These are phyloP conservation scores for Schizotus pectinicornis DNA, from an alignment of 2,888 invertebrate genomes.

Conservation along the genomic window DNA sequence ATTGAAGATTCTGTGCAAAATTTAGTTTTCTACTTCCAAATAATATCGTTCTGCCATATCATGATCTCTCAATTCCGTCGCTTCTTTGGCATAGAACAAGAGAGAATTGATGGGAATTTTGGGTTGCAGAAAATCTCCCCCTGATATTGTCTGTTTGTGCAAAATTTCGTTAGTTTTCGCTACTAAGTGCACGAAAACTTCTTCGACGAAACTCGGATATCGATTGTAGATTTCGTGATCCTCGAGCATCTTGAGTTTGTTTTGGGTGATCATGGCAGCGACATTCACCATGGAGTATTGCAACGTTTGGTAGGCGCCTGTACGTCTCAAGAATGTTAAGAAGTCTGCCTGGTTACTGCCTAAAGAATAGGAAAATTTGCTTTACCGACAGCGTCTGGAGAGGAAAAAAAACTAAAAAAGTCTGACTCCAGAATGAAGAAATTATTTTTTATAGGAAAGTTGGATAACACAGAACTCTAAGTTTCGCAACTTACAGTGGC, in stretches of 20 bases:
- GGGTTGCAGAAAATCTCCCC: slow-evolving; percentile 28
- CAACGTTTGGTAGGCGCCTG: slow-evolving; percentile 46
- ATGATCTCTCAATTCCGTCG: slow-evolving; percentile 46
- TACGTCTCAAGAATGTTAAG: slow-evolving; percentile 37
- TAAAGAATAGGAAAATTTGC: slow-evolving; percentile 5
- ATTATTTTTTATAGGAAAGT: not conserved
- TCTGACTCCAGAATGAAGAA: not conserved
- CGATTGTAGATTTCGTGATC: slow-evolving; percentile 29
- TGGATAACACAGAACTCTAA: not conserved
- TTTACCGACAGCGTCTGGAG: not conserved
- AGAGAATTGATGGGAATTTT: slow-evolving; percentile 26
- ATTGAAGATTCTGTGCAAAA: not conserved
- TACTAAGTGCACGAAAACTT: slow-evolving; percentile 47
- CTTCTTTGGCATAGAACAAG: slow-evolving; percentile 52
- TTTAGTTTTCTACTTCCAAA: slow-evolving; percentile 43
- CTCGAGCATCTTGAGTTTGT: slow-evolving; percentile 36
- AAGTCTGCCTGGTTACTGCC: slow-evolving; percentile 36
- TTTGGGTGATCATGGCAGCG: slow-evolving; percentile 40
- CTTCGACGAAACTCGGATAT: slow-evolving; percentile 45
- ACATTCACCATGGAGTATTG: slow-evolving; percentile 45
- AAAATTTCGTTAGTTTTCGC: slow-evolving; percentile 48
- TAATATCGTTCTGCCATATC: slow-evolving; percentile 50
- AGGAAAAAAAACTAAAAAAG: not conserved
- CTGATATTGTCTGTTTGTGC: slow-evolving; percentile 41
- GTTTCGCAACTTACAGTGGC: slow-evolving; percentile 31